These are phyloP conservation scores for Pseudomyrmex flavicornis DNA, from an alignment of 1,140 invertebrate species.

Conservation along the genomic window DNA sequence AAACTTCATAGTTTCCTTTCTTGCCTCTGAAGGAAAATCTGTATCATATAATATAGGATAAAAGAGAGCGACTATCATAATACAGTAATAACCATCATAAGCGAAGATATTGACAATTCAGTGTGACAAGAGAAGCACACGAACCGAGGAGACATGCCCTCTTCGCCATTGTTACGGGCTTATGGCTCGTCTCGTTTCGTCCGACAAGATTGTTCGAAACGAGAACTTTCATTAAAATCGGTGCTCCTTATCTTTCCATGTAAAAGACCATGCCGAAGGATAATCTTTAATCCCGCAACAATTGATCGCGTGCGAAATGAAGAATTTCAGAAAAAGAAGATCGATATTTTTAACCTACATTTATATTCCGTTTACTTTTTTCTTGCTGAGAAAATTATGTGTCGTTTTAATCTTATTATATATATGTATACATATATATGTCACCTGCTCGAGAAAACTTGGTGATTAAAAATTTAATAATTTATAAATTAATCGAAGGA, in stretches of 20 bases:
- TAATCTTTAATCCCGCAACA: not conserved
- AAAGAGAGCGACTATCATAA: slow-evolving; percentile 44
- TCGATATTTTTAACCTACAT: not conserved
- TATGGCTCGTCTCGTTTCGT: slow-evolving; percentile 59
- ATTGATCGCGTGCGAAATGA: slow-evolving; percentile 48
- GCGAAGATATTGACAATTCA: slow-evolving; percentile 60
- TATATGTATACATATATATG: not conserved
- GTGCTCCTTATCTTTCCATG: not conserved
- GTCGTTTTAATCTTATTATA: no score
- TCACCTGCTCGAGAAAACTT: not conserved
- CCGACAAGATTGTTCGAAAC: slow-evolving; percentile 28
- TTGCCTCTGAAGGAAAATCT: slow-evolving; percentile 15
- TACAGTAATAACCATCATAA: slow-evolving; percentile 18
- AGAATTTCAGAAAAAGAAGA: slow-evolving; percentile 31
- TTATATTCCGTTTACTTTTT: not conserved
- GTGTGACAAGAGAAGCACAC: not conserved
- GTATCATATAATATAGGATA: slow-evolving; percentile 36
- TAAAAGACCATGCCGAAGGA: not conserved
- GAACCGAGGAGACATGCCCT: not conserved
- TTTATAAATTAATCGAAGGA: slow-evolving; percentile 18
- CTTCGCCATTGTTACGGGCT: slow-evolving; percentile 56
- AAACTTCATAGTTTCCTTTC: not conserved
- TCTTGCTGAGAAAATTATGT: not conserved
- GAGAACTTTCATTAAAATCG: slow-evolving; percentile 58
- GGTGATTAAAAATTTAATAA: not conserved